A percentile compares a stretch with the other conserved stretches of the same genome.
These are phyloP conservation scores for Chelonus formosanus DNA, from an alignment of 2,888 invertebrate genomes.

Conservation along the genomic window DNA sequence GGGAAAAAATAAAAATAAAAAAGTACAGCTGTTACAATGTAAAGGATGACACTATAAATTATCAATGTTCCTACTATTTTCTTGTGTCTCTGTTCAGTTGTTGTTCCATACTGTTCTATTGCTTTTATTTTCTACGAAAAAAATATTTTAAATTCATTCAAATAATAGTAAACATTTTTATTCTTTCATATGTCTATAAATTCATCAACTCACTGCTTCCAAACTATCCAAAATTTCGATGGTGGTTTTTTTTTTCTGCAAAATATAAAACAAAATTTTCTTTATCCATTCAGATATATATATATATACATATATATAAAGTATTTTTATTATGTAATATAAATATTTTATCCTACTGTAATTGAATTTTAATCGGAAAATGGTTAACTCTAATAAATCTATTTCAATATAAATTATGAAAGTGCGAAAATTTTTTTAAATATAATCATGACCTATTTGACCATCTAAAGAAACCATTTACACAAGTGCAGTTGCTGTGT, in stretches of 20 bases:
- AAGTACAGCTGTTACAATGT: conserved; percentile 75
- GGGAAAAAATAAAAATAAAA: conserved; percentile 86
- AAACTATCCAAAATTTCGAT: conserved; percentile 74
- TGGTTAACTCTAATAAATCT: background rate
- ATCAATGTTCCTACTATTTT: conserved; percentile 82
- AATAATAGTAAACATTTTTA: conserved; percentile 9
- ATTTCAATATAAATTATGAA: background rate
- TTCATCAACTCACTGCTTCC: conserved; percentile 68
- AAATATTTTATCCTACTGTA: background rate
- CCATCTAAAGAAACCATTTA: conserved; percentile 26
- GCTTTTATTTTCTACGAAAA: conserved; percentile 74
- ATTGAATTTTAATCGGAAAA: background rate
- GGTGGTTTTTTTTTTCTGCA: conserved; percentile 70
- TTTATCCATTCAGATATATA: background rate
- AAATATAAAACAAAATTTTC: conserved; percentile 38
- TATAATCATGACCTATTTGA: conserved; percentile 32
- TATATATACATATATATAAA: conserved; percentile 18
- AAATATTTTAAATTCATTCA: conserved; percentile 27
- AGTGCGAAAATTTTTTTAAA: background rate
- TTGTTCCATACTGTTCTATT: conserved; percentile 81
- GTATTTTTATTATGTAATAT: conserved; percentile 3
- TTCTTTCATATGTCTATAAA: conserved; percentile 3
- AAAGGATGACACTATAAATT: conserved; percentile 75
- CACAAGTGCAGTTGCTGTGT: conserved; percentile 38
- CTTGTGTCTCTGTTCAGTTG: conserved; percentile 83